Conservation (phyloP, 2,113 vertebrate genomes). For the Equus quagga region DNA sequence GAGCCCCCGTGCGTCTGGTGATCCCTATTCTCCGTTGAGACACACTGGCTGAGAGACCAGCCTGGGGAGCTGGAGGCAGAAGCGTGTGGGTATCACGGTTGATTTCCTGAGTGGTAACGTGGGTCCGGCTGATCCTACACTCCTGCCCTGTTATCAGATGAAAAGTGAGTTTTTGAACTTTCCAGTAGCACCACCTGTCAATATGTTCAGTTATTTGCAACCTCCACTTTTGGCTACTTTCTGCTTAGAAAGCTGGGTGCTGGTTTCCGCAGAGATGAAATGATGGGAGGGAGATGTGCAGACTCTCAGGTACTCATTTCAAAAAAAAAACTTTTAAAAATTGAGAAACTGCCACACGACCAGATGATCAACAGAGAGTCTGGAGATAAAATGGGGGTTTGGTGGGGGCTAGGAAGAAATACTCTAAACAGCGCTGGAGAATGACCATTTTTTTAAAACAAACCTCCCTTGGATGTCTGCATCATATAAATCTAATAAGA, state of each 20-base stretch:
- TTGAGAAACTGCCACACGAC: not conserved
- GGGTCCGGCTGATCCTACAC: not conserved
- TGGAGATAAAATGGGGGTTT: not conserved
- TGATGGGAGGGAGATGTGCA: not conserved
- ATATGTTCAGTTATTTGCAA: not conserved
- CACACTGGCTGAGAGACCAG: accelerated
- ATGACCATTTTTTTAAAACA: conserved; percentile 66
- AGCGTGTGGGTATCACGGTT: accelerated
- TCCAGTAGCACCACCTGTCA: accelerated
- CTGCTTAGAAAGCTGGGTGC: not conserved
- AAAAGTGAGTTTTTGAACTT: not conserved
- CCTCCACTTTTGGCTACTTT: not conserved
- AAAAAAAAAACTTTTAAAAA: not conserved
- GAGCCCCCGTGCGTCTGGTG: accelerated
- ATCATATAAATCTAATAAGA: conserved; percentile 90
- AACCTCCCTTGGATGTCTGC: conserved; percentile 83
- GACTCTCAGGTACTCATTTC: not conserved
- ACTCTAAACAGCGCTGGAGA: conserved; percentile 72
- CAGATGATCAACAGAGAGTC: not conserved
- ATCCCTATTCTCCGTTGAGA: not conserved
- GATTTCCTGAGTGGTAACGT: not conserved
- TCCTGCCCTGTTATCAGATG: not conserved
- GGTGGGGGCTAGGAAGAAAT: not conserved
- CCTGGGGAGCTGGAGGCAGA: not conserved
- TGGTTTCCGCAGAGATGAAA: not conserved